Evolutionary conservation across 2,113 vertebrate genomes (phyloP).

Genomic region (Clinocottus analis): DNA sequence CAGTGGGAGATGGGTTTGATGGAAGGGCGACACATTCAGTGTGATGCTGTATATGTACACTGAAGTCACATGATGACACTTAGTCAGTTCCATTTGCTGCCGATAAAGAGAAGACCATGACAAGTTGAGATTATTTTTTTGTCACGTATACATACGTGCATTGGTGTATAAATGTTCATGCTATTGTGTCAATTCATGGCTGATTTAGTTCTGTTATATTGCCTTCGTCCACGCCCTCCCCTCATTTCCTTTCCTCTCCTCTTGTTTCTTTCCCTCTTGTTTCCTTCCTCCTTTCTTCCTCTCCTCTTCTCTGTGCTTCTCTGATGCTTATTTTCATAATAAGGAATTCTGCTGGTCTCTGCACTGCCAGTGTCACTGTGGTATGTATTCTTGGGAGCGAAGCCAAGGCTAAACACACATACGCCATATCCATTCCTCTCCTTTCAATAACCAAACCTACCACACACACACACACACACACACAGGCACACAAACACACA

Average conservation of each 20-base stretch:
- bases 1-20: background rate
- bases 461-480: too few relatives aligned
- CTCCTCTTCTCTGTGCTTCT: constrained; percentile 58
- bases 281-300: background rate
- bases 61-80: background rate
- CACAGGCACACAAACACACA: constrained; percentile 40
- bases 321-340: constrained; percentile 77
- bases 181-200: background rate
- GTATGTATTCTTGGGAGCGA: constrained; percentile 75
- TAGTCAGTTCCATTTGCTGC: background rate
- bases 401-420: constrained; percentile 74
- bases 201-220: background rate
- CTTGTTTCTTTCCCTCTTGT: too few relatives aligned
- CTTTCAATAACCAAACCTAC: constrained; percentile 69
- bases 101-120: background rate
- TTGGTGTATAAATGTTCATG: background rate
- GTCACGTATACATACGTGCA: background rate
- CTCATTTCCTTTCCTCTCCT: background rate
- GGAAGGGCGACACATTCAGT: background rate
- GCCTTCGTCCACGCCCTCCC: background rate
- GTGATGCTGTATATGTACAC: background rate
- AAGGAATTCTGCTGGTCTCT: constrained; percentile 76
- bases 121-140: background rate
- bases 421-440: constrained; percentile 73
- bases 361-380: constrained; percentile 74